Evolutionary conservation across 2,113 vertebrate genomes (phyloP).

Genomic region (Emydura subglobosa): DNA sequence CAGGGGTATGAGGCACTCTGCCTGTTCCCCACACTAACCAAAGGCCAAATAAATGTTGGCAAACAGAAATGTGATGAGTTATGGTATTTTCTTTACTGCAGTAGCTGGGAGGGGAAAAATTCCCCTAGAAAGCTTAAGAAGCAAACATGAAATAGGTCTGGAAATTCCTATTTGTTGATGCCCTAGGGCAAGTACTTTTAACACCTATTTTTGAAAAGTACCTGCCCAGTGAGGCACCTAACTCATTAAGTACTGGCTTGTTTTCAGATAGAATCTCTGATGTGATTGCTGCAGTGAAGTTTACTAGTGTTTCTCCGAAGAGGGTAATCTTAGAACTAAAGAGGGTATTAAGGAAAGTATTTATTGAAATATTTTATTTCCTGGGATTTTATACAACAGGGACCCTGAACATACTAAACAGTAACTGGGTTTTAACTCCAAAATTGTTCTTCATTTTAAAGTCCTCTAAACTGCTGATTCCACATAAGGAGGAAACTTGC

Average conservation of each 20-base stretch:
- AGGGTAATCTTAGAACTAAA: conserved; percentile 20
- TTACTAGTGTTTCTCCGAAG: conserved; percentile 40
- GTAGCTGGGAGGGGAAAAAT: conserved; percentile 73
- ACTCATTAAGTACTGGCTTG: conserved; percentile 15
- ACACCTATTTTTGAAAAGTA: conserved; percentile 70
- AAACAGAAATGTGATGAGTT: conserved; percentile 79
- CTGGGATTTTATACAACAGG: not conserved
- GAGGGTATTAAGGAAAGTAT: conserved; percentile 6
- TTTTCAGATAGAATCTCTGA: conserved; percentile 45
- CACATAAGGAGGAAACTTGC: conserved; percentile 14
- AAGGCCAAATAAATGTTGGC: conserved; percentile 69
- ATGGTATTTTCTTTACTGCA: conserved; percentile 77
- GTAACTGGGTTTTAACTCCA: conserved; percentile 20
- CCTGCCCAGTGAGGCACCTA: conserved; percentile 38
- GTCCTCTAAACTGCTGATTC: not conserved
- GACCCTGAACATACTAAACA: not conserved
- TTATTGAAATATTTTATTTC: not conserved
- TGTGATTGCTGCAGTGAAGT: conserved; percentile 53
- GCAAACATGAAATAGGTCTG: conserved; percentile 80
- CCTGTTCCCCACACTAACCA: conserved; percentile 56
- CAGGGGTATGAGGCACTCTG: conserved; percentile 72
- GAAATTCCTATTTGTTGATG: conserved; percentile 81
- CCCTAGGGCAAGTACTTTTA: conserved; percentile 74
- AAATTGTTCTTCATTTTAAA: conserved; percentile 10
- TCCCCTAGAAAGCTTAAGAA: conserved; percentile 77